phyloP scores from a whole-genome alignment of 2,113 vertebrate genomes.

The Protomyctophum bolini region DNA sequence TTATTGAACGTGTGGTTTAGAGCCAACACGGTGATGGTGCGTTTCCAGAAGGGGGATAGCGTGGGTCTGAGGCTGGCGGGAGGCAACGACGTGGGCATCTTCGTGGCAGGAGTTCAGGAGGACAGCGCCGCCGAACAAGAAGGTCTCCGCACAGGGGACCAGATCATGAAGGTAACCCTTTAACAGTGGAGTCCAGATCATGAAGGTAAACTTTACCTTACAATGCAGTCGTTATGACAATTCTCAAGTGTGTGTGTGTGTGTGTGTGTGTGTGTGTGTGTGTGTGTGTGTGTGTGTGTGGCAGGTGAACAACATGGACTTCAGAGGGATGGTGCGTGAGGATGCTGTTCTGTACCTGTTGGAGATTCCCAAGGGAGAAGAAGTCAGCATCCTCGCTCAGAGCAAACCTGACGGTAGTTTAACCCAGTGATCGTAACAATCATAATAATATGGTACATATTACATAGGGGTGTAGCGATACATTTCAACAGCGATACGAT shows the following conservation, averaged over 20 bases:
- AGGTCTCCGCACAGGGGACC: conserved; percentile 91
- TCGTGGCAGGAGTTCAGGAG: conserved; percentile 95
- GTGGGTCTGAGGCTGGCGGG: conserved; percentile 94
- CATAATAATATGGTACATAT: not conserved
- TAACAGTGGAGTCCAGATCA: conserved; percentile 90
- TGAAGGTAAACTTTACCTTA: conserved; percentile 83
- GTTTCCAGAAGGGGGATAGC: conserved; percentile 93
- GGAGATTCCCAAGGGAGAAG: conserved; percentile 96
- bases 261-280: conserved; percentile 3
- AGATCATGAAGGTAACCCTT: conserved; percentile 91
- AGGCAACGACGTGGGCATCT: conserved; percentile 97
- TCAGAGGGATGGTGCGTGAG: conserved; percentile 94
- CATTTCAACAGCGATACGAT: not conserved
- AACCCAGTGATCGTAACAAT: not conserved
- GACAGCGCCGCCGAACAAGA: conserved; percentile 92
- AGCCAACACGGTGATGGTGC: conserved; percentile 86
- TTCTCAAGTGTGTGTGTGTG: not conserved
- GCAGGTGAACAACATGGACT: conserved; percentile 94
- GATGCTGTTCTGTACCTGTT: conserved; percentile 94
- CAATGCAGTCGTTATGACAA: too few species aligned
- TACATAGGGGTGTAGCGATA: not conserved
- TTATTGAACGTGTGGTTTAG: too few species aligned
- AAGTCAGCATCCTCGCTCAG: conserved; percentile 91
- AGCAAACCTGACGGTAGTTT: conserved; percentile 91
- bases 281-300: not conserved